Base-by-base conservation (phyloP, 2,888 invertebrate genomes). In the Aphelenchoides bicaudatus region DNA sequence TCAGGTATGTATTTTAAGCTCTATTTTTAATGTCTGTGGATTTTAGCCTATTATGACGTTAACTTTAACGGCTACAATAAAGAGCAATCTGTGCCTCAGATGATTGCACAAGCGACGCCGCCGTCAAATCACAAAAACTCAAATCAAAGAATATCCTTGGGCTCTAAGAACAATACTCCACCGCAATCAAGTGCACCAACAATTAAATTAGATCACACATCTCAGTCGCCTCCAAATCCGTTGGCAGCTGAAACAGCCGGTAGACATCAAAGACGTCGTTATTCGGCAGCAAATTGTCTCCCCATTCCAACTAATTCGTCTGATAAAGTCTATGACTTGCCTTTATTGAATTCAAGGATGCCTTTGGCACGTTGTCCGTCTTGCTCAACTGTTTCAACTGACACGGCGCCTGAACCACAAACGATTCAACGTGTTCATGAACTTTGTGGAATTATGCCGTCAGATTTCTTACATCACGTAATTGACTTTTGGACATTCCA, bases 1-100 rank as follows among this genome's bases (percentile, higher is more conserved):
- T 56, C 62, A 19, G 72, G 72, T 16, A 75, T 73, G 56, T 70
- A 71, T 38, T n/a, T n/a, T n/a, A n/a, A n/a, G n/a, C n/a, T n/a
- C n/a, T n/a, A n/a, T n/a, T n/a, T n/a, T n/a, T n/a, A n/a, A n/a
- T n/a, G n/a, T n/a, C n/a, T n/a, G n/a, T n/a, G n/a, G n/a, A n/a
- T n/a, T n/a, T n/a, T n/a, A n/a, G n/a, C n/a, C n/a, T n/a, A n/a
- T n/a, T n/a, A n/a, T n/a, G 74, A 74, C 50, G 38, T 74, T 37
- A 67, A 64, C 50, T 73, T 67, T 53, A 61, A 60, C 39, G 54
- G 59, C 25, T 66, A 66, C 23, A 57, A 46, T 19, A 65, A 63
- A 39, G 65, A 65, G n/a, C n/a, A n/a, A 28, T 70, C 69, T 5
- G 61, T 65, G 10, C 69, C 65, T 6, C 48, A 48, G 13, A 28